Base-by-base conservation (phyloP, 1,140 invertebrate genomes). In the Tribolium madens region DNA sequence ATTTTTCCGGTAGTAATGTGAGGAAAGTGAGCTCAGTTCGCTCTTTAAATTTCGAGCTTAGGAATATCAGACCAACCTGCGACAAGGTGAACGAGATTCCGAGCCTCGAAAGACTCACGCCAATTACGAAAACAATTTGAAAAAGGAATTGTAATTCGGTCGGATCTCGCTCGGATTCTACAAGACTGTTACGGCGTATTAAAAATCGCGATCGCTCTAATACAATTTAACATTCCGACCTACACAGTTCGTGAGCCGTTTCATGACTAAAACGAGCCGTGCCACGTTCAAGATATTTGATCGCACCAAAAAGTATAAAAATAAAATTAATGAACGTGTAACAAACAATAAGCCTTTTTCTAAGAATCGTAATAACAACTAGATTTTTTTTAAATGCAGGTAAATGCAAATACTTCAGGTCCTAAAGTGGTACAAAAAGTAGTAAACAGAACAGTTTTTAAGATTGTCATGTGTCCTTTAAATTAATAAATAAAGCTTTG, bases 71-170 rank as follows among this genome's bases (percentile, higher is more conserved):
- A 14, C 13, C 60, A 18, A 42, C 15, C 47, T 52, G 21, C 21
- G 53, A 57, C 50, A 73, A 73, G 72, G 42, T 64, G 57, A 26
- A 10, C 10, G 60, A 75, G 57, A 50, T 46, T 26, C 68, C 46
- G 31, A 9, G 57, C 14, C 47, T 48, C 26, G 70, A 17, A 72
- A 10, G 70, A 14, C 52, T 42, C 21, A 21, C 75, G 48, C 69
- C 75, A 76, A 76, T 76, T 76, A 76, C 75, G 70, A 48, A 76
- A 76, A 76, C 75, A 71, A 76, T 76, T 76, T 46, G 33, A 69
- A 76, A 76, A 76, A 71, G 75, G 68, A 70, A 68, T 71, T 53
- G 75, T 60, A 76, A 76, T 76, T 76, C 46, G 52, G 64, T 52
- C 36, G 64, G 36, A 71, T 48, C 75, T 57, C 48, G 21, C 75